phyloP scores from a whole-genome alignment of 2,888 invertebrate species.

The Apodemia duryi region DNA sequence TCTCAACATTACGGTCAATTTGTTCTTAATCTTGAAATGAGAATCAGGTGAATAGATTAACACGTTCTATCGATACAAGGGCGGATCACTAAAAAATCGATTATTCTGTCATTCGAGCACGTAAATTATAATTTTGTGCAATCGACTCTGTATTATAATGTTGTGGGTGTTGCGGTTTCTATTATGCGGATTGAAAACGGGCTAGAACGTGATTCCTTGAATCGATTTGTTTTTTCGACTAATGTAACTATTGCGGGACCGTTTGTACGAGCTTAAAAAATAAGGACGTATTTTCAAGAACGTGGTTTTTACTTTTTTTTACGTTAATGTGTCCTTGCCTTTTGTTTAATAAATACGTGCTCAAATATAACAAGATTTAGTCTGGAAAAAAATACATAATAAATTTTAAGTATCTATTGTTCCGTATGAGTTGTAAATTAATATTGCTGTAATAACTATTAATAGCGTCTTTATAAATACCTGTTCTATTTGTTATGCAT shows the following conservation, averaged over 20 bases:
- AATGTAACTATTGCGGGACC: constrained; percentile 51
- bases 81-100: constrained; percentile 46
- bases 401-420: no score
- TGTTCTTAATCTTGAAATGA: background rate
- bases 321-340: constrained; percentile 11
- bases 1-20: background rate
- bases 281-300: constrained; percentile 42
- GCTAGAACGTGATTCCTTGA: constrained; percentile 66
- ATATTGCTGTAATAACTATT: no score
- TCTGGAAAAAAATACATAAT: background rate
- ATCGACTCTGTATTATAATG: constrained; percentile 63
- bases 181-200: constrained; percentile 54
- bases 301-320: constrained; percentile 7
- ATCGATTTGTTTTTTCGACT: constrained; percentile 47
- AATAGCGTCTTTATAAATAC: no score
- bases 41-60: constrained; percentile 19
- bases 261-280: constrained; percentile 55
- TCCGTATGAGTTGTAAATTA: no score
- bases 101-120: constrained; percentile 60
- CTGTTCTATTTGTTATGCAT: no score
- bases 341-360: constrained; percentile 1
- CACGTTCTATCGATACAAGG: constrained; percentile 29
- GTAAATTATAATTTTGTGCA: constrained; percentile 72
- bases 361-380: background rate
- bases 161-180: constrained; percentile 72